Evolutionary conservation across 2,888 invertebrate species (phyloP), one percentile per base, ranked within the genome.

Genomic region (Caenorhabditis sp.): DNA sequence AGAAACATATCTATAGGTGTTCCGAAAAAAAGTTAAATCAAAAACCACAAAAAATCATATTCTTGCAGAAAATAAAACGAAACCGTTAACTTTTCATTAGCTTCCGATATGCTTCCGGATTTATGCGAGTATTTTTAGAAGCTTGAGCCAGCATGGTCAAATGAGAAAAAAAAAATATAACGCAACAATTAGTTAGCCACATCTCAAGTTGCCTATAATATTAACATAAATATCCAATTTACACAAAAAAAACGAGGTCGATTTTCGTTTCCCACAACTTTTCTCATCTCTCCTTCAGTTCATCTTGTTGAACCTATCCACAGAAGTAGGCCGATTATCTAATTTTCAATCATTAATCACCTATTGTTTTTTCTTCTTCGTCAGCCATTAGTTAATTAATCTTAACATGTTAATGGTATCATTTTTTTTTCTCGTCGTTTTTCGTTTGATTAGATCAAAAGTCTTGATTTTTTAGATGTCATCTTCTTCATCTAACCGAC

Each of bases 401-500:
- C 31, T 31, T 31, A 31, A 31, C 31, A 31, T 43, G 43, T 43
- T 43, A 43, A 43, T 43, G 43, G 12, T 43, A 17, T 43, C 17
- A 43, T 43, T 17, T 43, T 43, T 43, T 43, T 17, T 43, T 14
- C 5, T 43, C 14, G 3, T 17, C 43, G 5, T 43, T 43, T 3
- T 43, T 43, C n/a, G n/a, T n/a, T n/a, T n/a, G n/a, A 43, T 43
- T 43, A 17, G 43, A 43, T 43, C 43, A 43, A 43, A 43, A 43
- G 14, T 43, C 43, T 43, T 43, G 17, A 10, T 43, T 17, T 43
- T 43, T 5, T 17, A 43, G 43, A 43, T 43, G 43, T 43, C 67
- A 12, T 73, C 73, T 62, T 63, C 67, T 8, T 73, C 73, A 61
- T 63, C 65, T 12, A 68, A 66, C 37, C 73, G 73, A 24, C 65